phyloP scores from a whole-genome alignment of 2,113 vertebrate genomes.

The Sorex fumeus region DNA sequence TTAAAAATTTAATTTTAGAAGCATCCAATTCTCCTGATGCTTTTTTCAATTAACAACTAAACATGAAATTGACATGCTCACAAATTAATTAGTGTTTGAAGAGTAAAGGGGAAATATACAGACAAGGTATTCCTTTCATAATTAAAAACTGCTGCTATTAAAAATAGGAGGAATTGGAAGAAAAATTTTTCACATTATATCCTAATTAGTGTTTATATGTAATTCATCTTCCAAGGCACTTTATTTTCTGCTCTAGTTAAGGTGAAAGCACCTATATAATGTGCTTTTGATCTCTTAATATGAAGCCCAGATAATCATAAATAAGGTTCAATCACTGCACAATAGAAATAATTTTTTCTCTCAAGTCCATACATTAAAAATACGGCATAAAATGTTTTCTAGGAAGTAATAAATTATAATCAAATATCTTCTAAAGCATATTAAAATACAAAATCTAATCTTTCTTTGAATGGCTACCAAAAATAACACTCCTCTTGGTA shows the following conservation, averaged over 20 bases:
- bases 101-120: conserved; percentile 42
- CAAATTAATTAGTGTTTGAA: conserved; percentile 76
- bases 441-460: not conserved
- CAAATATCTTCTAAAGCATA: conserved; percentile 15
- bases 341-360: not conserved
- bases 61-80: conserved; percentile 72
- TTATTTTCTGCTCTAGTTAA: conserved; percentile 11
- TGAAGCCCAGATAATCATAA: not conserved
- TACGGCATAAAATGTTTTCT: not conserved
- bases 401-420: not conserved
- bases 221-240: not conserved
- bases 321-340: not conserved
- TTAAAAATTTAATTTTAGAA: conserved; percentile 81
- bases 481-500: not conserved
- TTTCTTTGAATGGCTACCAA: not conserved
- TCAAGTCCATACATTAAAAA: not conserved
- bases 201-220: not conserved
- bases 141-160: conserved; percentile 65
- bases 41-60: conserved; percentile 79
- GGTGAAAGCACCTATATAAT: not conserved
- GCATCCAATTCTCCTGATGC: conserved; percentile 76
- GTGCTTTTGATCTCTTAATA: not conserved
- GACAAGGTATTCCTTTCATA: conserved; percentile 44
- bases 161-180: not conserved
- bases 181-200: not conserved